Conservation (phyloP, 1,140 invertebrate genomes). For the Neodiprion pinetum region DNA sequence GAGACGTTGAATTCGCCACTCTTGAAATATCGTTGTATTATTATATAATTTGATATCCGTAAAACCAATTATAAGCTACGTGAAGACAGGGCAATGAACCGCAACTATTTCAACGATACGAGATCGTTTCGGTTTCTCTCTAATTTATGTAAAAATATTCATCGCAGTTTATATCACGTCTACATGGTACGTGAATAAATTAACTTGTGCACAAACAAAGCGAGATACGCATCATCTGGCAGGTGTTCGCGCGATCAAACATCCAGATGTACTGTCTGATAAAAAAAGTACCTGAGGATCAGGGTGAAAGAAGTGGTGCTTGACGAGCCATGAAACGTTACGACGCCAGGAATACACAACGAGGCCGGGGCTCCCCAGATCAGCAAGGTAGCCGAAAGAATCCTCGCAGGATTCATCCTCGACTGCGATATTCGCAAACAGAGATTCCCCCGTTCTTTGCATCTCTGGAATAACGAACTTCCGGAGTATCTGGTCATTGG, state of each 20-base stretch:
- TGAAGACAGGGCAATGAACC: constrained; percentile 3
- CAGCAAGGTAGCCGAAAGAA: constrained; percentile 71
- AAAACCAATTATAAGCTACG: constrained; percentile 16
- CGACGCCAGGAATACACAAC: constrained; percentile 75
- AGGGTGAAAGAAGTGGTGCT: constrained; percentile 74
- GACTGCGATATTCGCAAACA: constrained; percentile 79
- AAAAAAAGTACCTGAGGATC: constrained; percentile 63
- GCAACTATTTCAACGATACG: too few species aligned
- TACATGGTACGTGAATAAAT: too few species aligned
- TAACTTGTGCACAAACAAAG: too few species aligned
- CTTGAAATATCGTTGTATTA: constrained; percentile 31
- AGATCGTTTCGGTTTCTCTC: too few species aligned
- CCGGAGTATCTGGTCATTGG: constrained; percentile 71
- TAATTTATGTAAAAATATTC: too few species aligned
- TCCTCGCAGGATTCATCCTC: constrained; percentile 74
- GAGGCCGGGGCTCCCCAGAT: constrained; percentile 70
- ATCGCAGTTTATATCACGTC: too few species aligned
- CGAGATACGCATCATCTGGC: too few species aligned
- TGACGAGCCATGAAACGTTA: constrained; percentile 72
- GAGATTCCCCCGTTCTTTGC: constrained; percentile 72
- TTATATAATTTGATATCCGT: background rate
- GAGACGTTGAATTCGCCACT: constrained; percentile 75
- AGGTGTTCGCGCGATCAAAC: constrained; percentile 10
- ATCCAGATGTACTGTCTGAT: constrained; percentile 1
- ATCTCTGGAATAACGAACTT: constrained; percentile 68